phyloP scores from a whole-genome alignment of 1,140 invertebrate genomes.

The roundworm (Caenorhabditis elegans) region WBcel235 BX284604.4:4301501-4302000 shows the following conservation, averaged over 20 bases:
- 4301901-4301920: neutral
- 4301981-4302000: no score
- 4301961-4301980: no score
- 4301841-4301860: constrained; percentile 60
- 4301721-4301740: constrained; percentile 65
- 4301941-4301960: no score
- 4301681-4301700: constrained; percentile 64
- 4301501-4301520: constrained; percentile 62
- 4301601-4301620: constrained; percentile 56
- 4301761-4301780: constrained; percentile 52
- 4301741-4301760: constrained; percentile 62
- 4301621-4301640: constrained; percentile 60
- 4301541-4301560: constrained; percentile 51
- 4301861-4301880: constrained; percentile 63
- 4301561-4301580: constrained; percentile 58
- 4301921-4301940: no score
- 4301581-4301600: constrained; percentile 63
- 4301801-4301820: constrained; percentile 66
- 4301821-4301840: constrained; percentile 64
- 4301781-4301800: constrained; percentile 63
- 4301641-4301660: constrained; percentile 64
- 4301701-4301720: constrained; percentile 67
- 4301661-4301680: constrained; percentile 62
- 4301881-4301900: constrained; percentile 58
- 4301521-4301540: constrained; percentile 61